phyloP scores from a whole-genome alignment of 2,888 invertebrate species.

The Andricus curvator region DNA sequence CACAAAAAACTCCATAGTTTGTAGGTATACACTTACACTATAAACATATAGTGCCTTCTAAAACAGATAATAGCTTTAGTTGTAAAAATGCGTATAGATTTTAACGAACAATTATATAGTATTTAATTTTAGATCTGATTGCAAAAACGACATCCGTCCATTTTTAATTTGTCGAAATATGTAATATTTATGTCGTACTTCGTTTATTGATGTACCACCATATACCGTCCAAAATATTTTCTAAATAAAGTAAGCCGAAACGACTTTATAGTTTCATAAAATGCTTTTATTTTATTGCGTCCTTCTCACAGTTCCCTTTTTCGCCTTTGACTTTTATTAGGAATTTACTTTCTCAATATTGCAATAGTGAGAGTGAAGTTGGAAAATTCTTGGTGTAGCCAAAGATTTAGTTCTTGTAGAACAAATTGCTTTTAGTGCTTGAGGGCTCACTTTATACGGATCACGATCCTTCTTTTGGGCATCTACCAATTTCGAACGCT shows the following conservation, averaged over 20 bases:
- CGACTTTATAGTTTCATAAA: conserved; percentile 20
- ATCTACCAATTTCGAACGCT: not conserved
- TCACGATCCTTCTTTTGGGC: not conserved
- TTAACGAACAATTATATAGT: not conserved
- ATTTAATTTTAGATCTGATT: conserved; percentile 5
- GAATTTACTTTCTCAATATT: not conserved
- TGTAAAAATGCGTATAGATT: not conserved
- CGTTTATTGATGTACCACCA: not conserved
- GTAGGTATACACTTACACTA: not conserved
- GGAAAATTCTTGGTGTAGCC: conserved; percentile 6
- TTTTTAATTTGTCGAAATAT: conserved; percentile 5
- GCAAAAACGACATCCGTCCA: conserved; percentile 14
- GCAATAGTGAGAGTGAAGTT: not conserved
- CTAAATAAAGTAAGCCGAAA: conserved; percentile 13
- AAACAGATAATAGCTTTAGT: conserved; percentile 7
- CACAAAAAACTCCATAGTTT: not conserved
- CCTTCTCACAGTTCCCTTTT: not conserved
- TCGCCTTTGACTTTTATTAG: not conserved
- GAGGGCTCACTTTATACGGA: conserved; percentile 6
- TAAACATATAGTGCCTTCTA: conserved; percentile 9
- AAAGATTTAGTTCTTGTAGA: not conserved
- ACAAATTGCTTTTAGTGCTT: conserved; percentile 19
- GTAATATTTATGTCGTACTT: conserved; percentile 19
- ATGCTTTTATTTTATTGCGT: not conserved
- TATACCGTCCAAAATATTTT: conserved; percentile 24